A percentile compares a stretch with the other conserved stretches of the same genome.
Conservation (phyloP, 2,113 vertebrate genomes). For the Perca flavescens region DNA sequence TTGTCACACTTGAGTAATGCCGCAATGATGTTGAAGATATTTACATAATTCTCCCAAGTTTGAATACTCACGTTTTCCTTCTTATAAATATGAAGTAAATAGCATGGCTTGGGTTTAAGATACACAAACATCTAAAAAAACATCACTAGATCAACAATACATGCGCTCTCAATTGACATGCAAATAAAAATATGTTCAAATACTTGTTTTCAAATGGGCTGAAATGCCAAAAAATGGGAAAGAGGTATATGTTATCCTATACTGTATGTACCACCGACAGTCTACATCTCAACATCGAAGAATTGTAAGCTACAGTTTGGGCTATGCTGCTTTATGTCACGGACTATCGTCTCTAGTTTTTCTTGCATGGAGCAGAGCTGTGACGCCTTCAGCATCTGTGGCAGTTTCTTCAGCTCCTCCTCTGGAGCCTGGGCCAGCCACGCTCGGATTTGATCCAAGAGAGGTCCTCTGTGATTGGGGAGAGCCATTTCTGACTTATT, state of each 20-base stretch:
- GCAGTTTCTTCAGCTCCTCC: conserved; percentile 54
- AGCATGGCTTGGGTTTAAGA: too few species aligned
- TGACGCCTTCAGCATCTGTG: conserved; percentile 28
- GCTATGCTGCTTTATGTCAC: conserved; percentile 31
- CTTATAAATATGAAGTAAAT: too few species aligned
- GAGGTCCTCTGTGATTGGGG: conserved; percentile 1
- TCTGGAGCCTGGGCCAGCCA: conserved; percentile 53
- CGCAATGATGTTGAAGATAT: too few species aligned
- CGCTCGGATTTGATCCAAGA: conserved; percentile 31
- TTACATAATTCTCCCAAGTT: too few species aligned
- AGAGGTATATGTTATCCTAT: conserved; percentile 24
- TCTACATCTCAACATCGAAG: background rate
- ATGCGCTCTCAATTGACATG: background rate
- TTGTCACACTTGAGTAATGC: too few species aligned
- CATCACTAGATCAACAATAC: background rate
- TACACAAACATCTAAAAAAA: background rate
- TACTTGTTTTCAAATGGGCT: background rate
- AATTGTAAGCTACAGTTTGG: conserved; percentile 24
- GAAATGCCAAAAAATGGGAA: background rate
- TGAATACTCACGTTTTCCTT: too few species aligned
- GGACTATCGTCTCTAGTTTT: conserved; percentile 49
- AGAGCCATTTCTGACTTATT: fast-evolving
- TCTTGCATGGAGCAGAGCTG: conserved; percentile 13
- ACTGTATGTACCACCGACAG: background rate
- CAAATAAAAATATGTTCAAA: background rate